A percentile compares a stretch with the other conserved stretches of the same genome.
Evolutionary conservation across 2,797 vertebrate genomes (phyloP).

Genomic region (Poecilia picta): DNA sequence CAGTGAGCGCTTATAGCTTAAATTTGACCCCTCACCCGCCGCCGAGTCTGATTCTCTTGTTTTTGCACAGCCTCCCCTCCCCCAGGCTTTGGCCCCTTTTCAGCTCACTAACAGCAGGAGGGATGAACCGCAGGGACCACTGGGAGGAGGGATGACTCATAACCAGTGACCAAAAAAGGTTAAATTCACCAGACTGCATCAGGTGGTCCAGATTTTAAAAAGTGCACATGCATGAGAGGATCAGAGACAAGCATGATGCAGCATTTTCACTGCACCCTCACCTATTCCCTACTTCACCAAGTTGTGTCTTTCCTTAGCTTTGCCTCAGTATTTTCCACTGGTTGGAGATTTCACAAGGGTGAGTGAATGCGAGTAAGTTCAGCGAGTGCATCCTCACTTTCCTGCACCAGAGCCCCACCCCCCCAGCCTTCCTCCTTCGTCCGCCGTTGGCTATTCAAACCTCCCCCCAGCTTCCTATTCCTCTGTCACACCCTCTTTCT

Average conservation of each 20-base stretch:
- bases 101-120: slow-evolving; percentile 6
- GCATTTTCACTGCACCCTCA: slow-evolving; percentile 13
- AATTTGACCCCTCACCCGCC: not conserved
- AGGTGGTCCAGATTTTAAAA: not conserved
- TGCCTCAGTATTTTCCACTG: not conserved
- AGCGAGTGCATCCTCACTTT: slow-evolving; percentile 3
- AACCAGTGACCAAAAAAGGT: slow-evolving; percentile 21
- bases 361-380: slow-evolving; percentile 24
- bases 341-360: not conserved
- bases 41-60: slow-evolving; percentile 34
- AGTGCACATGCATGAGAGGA: not conserved
- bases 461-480: slow-evolving; percentile 23
- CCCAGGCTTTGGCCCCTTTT: slow-evolving; percentile 56
- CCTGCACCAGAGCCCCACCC: slow-evolving; percentile 19
- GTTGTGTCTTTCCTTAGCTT: not conserved
- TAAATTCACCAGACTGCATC: slow-evolving; percentile 17
- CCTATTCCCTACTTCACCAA: not conserved
- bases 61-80: slow-evolving; percentile 34
- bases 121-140: slow-evolving; percentile 2
- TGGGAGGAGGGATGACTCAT: slow-evolving; percentile 14
- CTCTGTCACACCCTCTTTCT: slow-evolving; percentile 37
- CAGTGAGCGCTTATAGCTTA: slow-evolving; percentile 14
- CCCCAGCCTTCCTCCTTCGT: slow-evolving; percentile 18
- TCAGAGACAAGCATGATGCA: slow-evolving; percentile 8
- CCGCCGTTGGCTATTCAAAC: slow-evolving; percentile 23